Percentiles rank a stretch among this genome's conserved stretches.
Conservation (phyloP, 2,888 invertebrate species). For the Temnothorax rugatulus region DNA sequence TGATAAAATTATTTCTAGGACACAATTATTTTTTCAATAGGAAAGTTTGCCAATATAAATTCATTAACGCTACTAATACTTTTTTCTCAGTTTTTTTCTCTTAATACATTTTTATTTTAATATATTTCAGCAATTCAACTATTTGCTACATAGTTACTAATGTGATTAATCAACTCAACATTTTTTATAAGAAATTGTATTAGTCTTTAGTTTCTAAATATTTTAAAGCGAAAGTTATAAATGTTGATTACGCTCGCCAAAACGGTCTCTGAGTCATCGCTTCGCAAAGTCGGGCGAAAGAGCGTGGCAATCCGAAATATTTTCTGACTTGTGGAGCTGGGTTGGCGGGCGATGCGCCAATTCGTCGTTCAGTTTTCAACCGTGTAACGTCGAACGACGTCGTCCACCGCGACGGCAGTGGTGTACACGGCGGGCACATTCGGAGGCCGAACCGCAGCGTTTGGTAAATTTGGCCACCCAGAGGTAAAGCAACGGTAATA, state of each 20-base stretch:
- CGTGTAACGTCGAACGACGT: conserved; percentile 77
- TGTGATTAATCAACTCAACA: not conserved
- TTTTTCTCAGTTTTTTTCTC: not conserved
- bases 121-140: not conserved
- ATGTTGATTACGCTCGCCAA: not conserved
- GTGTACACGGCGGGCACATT: conserved; percentile 63
- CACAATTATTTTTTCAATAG: not conserved
- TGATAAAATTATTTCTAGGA: not conserved
- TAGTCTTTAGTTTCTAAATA: not conserved
- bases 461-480: conserved; percentile 83
- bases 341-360: conserved; percentile 72
- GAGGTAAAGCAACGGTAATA: conserved; percentile 84
- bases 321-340: conserved; percentile 68
- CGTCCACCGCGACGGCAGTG: conserved; percentile 61
- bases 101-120: not conserved
- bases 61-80: not conserved
- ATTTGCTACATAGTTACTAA: not conserved
- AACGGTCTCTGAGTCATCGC: not conserved
- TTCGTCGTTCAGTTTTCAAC: conserved; percentile 75
- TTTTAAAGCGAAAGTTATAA: not conserved
- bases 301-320: conserved; percentile 62
- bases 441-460: conserved; percentile 74
- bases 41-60: not conserved
- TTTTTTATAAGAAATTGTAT: not conserved
- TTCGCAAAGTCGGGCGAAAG: not conserved